phyloP scores from a whole-genome alignment of 2,797 vertebrate species.

The Mus caroli region DNA sequence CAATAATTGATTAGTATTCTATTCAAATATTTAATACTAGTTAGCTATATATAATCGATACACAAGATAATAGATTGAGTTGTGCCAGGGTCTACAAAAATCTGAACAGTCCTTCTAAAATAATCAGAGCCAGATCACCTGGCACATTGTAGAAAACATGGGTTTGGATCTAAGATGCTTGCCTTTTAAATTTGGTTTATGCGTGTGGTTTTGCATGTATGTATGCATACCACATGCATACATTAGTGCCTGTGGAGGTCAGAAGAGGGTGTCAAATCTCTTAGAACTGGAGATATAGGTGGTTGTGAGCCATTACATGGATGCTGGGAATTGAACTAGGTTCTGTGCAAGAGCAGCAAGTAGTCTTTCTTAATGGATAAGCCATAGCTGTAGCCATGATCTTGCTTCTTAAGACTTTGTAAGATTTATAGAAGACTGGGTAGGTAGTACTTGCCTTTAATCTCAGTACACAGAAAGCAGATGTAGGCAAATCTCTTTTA shows the following conservation, averaged over 20 bases:
- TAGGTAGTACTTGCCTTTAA: not conserved
- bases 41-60: not conserved
- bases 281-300: not conserved
- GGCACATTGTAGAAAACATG: not conserved
- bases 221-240: not conserved
- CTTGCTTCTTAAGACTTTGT: conserved; percentile 16
- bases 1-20: conserved; percentile 48
- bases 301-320: not conserved
- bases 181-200: not conserved
- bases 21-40: not conserved
- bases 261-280: not conserved
- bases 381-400: not conserved
- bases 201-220: not conserved
- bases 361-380: not conserved
- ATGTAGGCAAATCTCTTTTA: not conserved
- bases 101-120: conserved; percentile 42
- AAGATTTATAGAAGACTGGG: conserved; percentile 23
- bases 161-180: conserved; percentile 32
- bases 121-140: not conserved
- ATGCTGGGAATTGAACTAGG: not conserved
- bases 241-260: not conserved
- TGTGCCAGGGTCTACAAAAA: conserved; percentile 7
- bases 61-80: not conserved
- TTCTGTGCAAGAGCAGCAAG: not conserved
- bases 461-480: too few species aligned